Evolutionary conservation across 37 sponge, comb jelly and placozoan genomes (phyloP), one percentile per base, ranked within the genome.

Genomic region (Aplysina aerophoba): DNA sequence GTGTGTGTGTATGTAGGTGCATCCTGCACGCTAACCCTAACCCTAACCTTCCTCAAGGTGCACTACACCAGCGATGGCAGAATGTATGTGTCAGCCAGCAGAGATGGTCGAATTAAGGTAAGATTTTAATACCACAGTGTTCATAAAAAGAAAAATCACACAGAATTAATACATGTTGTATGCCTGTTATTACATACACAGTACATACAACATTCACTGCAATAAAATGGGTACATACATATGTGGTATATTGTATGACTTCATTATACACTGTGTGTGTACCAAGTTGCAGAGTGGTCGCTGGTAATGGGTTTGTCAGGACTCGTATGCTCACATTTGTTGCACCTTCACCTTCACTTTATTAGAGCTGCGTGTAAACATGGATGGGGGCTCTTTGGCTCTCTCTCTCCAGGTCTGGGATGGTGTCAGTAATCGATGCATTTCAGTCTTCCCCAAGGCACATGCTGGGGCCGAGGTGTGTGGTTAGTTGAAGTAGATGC

Each of bases 381-480:
- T 44, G 50, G 3, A 44, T 44, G 3, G 3, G 27, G 4, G 74
- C 4, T 21, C 5, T 30, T 35, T 22, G 3, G 38, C 74, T 30
- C 22, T 37, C 74, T 35, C 27, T 12, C 28, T 28, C 12, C 57
- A 94, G 95, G 55, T 97, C 21, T 98, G 99, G 99, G 99, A 98
- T 88, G 97, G 97, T 36, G 92, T 98, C 60, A 95, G 97, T 73
- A 93, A 93, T 77, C 80, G 99, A 20, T 98, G 99, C 73, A 84
- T 94, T 30, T 89, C 88, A 55, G 92, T 93, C 0, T 98, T 93
- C 44, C 78, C 85, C 19, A 82, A 85, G 19, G 95, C 99, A 55
- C 99, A 98, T 86, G 88, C 81, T 22, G 88, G 89, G 81, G 89
- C 89, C 14, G 87, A 88, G 30, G 99, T 98, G 67, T 59, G 83